phyloP scores from a whole-genome alignment of 2,888 invertebrate species.

The Danaus chrysippus region DNA sequence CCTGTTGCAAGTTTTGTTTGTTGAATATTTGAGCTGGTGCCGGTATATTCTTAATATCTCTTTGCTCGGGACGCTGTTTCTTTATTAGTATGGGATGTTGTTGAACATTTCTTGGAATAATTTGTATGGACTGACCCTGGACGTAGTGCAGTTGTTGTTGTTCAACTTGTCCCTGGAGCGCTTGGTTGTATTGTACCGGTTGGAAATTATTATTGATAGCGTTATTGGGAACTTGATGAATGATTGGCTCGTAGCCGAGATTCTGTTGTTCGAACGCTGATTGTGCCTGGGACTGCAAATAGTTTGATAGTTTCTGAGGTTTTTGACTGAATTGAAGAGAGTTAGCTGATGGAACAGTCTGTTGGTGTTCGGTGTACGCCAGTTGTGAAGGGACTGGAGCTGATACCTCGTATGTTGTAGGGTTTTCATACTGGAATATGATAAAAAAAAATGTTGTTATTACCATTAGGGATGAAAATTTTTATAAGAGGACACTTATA shows the following conservation, averaged over 20 bases:
- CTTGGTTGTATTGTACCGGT: constrained; percentile 27
- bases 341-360: constrained; percentile 41
- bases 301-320: constrained; percentile 32
- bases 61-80: constrained; percentile 30
- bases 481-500: no score
- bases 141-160: constrained; percentile 30
- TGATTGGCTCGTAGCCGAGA: constrained; percentile 12
- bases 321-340: constrained; percentile 37
- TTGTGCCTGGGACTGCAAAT: constrained; percentile 28
- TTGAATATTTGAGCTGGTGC: constrained; percentile 29
- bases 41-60: constrained; percentile 26
- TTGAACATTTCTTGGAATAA: constrained; percentile 23
- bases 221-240: constrained; percentile 21
- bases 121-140: constrained; percentile 29
- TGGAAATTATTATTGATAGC: constrained; percentile 23
- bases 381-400: constrained; percentile 58
- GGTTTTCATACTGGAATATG: constrained; percentile 50
- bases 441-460: background rate
- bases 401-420: constrained; percentile 59
- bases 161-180: constrained; percentile 22
- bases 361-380: constrained; percentile 56
- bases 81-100: constrained; percentile 26
- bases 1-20: constrained; percentile 33
- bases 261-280: constrained; percentile 26
- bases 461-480: no score